Evolutionary conservation across 2,888 invertebrate genomes (phyloP), one percentile per base, ranked within the genome.

Genomic region (Acronicta aceris): DNA sequence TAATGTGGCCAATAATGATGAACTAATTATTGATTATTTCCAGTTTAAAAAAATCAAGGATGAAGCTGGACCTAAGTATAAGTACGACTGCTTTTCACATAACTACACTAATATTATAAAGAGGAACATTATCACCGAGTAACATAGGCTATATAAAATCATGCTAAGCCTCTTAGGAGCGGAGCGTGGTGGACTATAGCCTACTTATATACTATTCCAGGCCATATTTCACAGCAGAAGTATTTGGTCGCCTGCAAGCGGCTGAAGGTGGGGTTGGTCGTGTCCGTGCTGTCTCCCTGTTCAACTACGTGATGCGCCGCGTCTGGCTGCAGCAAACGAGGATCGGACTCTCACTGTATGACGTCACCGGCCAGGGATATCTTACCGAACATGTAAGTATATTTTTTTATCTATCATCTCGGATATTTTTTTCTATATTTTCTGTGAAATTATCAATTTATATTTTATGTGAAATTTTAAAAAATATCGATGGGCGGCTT

Each of bases 291-390:
- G 97, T 97, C 88, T 97, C 98, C 0, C 95, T 99, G 63, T 99
- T 99, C 89, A 99, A 99, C 90, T 99, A 99, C 84, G 97, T 98
- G 0, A 98, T 99, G 98, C 95, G 98, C 13, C 97, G 99, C 85
- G 98, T 98, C 8, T 99, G 99, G 99, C 93, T 98, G 48, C 98
- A 98, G 83, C 99, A 99, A 92, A 99, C 99, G 0, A 95, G 99
- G 83, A 98, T 99, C 58, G 98, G 99, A 0, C 95, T 99, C 25
- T 98, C 98, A 0, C 94, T 99, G 36, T 99, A 99, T 87, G 99
- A 99, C 89, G 97, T 97, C 49, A 97, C 97, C 1, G 99, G 99
- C 0, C 98, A 98, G 86, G 98, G 98, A 13, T 98, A 97, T 84
- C 95, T 98, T 8, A 96, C 97, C 62, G 98, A 98, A 93, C 96